Evolutionary conservation across 2,113 vertebrate genomes (phyloP), one percentile per base, ranked within the genome.

Genomic region (Edolisoma coerulescens): DNA sequence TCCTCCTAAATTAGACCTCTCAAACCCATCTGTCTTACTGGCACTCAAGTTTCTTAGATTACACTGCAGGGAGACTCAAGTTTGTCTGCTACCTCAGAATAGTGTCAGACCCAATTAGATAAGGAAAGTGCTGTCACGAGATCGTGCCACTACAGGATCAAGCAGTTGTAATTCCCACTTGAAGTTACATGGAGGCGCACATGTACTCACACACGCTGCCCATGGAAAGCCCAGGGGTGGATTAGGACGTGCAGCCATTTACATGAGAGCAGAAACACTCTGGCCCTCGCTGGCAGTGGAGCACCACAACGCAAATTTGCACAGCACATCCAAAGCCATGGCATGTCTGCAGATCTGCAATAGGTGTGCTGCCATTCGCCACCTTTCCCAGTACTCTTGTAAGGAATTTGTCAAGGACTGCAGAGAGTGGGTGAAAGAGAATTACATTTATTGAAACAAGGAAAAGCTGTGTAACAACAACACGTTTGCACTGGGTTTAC

Each of bases 1-100:
- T 82, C 79, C 95, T 93, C 89, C 75, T 78, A 88, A 92, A 96
- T 96, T 70, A 96, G 54, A 50, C 79, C 83, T 83, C 88, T 92
- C 83, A 86, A 89, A 84, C 74, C 88, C 89, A 89, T 89, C 96
- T 90, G 92, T 93, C 69, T 89, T 57, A 81, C 68, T 90, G 77
- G 89, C 92, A 89, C 88, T 89, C 77, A 35, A 71, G 64, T 88
- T 95, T 84, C 86, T 89, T 93, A 73, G 69, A 79, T 89, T 92
- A 85, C 82, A 27, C 64, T 89, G 61, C 39, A 84, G 41, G 47
- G 37, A 95, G 59, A 85, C 67, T 81, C 45, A 69, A 69, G 71
- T 93, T 86, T 90, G 79, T 76, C 95, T 94, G 87, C 63, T 96
- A 75, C 86, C 76, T 95, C 86, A 44, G 70, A 73, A 89, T 3